Conservation (phyloP, 2,888 invertebrate species). For the Protodeltote pygarga region DNA sequence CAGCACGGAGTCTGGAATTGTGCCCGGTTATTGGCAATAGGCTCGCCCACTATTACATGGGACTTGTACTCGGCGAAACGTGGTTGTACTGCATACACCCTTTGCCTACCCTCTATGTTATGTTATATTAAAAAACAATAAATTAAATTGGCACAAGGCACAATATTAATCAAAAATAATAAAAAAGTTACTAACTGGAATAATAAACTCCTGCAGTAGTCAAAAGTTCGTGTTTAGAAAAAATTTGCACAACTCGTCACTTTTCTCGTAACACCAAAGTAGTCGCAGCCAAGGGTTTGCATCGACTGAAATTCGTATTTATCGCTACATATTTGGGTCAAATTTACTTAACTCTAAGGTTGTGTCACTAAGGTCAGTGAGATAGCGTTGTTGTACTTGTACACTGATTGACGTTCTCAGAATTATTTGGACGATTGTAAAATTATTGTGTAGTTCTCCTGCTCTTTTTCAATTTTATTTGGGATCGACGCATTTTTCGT, state of each 20-base stretch:
- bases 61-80: too few species aligned
- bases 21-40: too few species aligned
- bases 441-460: background rate
- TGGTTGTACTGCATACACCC: too few species aligned
- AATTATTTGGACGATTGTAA: conserved; percentile 2
- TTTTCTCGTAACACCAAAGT: conserved; percentile 41
- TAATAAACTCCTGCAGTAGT: conserved; percentile 1
- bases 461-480: too few species aligned
- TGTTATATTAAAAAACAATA: too few species aligned
- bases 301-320: conserved; percentile 55
- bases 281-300: conserved; percentile 52
- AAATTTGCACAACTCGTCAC: conserved; percentile 16
- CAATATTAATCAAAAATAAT: background rate
- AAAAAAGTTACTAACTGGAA: conserved; percentile 10
- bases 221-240: background rate
- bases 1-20: too few species aligned
- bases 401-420: conserved; percentile 3
- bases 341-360: conserved; percentile 55
- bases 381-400: conserved; percentile 46
- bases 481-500: too few species aligned
- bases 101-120: too few species aligned
- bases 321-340: conserved; percentile 55
- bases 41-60: too few species aligned
- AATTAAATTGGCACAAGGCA: background rate
- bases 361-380: conserved; percentile 53